These are phyloP conservation scores for Pangasius macronema DNA, from an alignment of 2,797 vertebrate genomes.

Conservation along the genomic window DNA sequence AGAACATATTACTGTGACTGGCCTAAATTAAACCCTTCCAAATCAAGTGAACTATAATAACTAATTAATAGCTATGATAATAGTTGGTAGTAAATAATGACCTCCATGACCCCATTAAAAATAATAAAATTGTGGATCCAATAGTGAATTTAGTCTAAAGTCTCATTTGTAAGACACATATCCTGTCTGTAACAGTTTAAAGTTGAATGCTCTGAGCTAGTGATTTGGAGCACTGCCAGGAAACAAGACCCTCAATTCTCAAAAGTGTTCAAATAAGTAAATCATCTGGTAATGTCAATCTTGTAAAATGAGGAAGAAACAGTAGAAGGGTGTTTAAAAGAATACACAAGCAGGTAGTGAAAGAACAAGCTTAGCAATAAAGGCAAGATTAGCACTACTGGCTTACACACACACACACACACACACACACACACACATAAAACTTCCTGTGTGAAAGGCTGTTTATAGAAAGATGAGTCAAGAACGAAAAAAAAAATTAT, in stretches of 20 bases:
- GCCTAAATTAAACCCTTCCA: background rate
- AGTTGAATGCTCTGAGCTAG: background rate
- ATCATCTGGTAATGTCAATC: background rate
- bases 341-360: background rate
- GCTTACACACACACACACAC: background rate
- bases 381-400: background rate
- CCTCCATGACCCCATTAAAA: background rate
- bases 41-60: background rate
- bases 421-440: too few relatives aligned
- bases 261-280: background rate
- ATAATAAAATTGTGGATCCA: background rate
- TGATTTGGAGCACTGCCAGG: background rate
- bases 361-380: background rate
- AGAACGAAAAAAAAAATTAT: background rate
- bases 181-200: background rate
- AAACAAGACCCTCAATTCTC: background rate
- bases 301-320: background rate
- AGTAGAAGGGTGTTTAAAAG: background rate
- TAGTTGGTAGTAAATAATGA: too few relatives aligned
- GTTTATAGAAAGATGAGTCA: background rate
- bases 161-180: background rate
- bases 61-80: background rate
- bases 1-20: too few relatives aligned
- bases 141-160: background rate
- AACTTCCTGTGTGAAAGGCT: slow-evolving; percentile 5